phyloP scores from a whole-genome alignment of 2,113 vertebrate genomes.

The Corythoichthys haematopterus region DNA sequence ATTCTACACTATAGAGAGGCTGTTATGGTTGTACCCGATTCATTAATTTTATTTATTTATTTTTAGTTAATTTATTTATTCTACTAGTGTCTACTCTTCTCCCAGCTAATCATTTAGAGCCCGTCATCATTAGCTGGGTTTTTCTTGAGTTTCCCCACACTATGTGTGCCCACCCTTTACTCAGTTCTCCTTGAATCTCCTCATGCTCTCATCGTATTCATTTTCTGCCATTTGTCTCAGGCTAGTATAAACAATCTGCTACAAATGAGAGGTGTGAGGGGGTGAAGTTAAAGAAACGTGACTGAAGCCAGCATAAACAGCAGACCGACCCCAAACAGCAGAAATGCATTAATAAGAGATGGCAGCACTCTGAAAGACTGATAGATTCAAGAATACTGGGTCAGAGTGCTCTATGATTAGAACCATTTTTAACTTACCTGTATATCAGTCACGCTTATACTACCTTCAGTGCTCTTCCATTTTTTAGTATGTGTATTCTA shows the following conservation, averaged over 20 bases:
- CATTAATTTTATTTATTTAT: not conserved
- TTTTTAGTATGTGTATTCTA: not conserved
- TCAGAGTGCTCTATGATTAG: not conserved
- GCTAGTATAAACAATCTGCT: conserved; percentile 68
- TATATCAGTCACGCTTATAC: not conserved
- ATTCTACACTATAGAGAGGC: not conserved
- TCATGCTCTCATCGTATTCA: conserved; percentile 46
- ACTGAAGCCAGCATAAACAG: conserved; percentile 33
- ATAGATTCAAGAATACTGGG: not conserved
- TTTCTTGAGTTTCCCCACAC: conserved; percentile 33
- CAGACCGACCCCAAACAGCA: not conserved
- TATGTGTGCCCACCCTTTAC: conserved; percentile 42
- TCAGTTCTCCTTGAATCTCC: conserved; percentile 56
- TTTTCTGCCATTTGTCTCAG: conserved; percentile 58
- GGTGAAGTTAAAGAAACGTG: conserved; percentile 39
- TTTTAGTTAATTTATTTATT: not conserved
- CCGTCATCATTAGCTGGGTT: conserved; percentile 34
- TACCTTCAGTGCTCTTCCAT: not conserved
- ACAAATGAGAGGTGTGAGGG: conserved; percentile 18
- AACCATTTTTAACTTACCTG: not conserved
- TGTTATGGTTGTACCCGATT: not conserved
- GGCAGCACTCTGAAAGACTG: not conserved
- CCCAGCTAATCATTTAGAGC: conserved; percentile 34
- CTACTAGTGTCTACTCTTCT: conserved; percentile 20
- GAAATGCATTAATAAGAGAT: not conserved